Evolutionary conservation across 92 coral and sea anemone species (phyloP).

Genomic region (Porites divaricata): DNA sequence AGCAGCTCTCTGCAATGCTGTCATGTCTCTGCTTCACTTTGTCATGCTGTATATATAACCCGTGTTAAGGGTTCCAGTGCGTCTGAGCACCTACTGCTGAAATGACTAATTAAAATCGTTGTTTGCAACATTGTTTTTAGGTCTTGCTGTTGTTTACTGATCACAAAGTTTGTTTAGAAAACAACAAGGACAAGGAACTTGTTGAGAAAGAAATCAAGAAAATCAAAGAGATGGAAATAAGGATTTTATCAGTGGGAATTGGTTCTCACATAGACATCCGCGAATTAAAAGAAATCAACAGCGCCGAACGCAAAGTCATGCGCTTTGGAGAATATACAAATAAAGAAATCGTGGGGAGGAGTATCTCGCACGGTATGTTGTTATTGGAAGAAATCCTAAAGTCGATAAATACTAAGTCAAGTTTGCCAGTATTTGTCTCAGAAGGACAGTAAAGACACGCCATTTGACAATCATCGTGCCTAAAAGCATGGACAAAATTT

Average conservation of each 20-base stretch:
- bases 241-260: not conserved
- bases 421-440: no score
- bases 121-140: not conserved
- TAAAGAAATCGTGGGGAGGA: not conserved
- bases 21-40: no score
- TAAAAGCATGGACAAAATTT: no score
- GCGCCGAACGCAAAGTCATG: not conserved
- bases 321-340: conserved; percentile 3
- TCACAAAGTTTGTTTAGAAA: not conserved
- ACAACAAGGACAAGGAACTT: not conserved
- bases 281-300: not conserved
- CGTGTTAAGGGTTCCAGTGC: no score
- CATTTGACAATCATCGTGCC: no score
- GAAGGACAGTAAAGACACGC: no score
- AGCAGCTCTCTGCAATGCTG: no score
- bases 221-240: not conserved
- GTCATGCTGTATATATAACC: no score
- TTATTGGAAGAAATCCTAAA: not conserved
- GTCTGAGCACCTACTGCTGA: not conserved
- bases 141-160: not conserved
- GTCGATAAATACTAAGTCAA: not conserved
- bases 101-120: no score
- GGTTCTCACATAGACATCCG: not conserved
- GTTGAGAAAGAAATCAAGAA: not conserved
- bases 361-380: not conserved